Base-by-base conservation (phyloP, 2,797 vertebrate genomes). In the Hoplostethus mediterraneus region DNA sequence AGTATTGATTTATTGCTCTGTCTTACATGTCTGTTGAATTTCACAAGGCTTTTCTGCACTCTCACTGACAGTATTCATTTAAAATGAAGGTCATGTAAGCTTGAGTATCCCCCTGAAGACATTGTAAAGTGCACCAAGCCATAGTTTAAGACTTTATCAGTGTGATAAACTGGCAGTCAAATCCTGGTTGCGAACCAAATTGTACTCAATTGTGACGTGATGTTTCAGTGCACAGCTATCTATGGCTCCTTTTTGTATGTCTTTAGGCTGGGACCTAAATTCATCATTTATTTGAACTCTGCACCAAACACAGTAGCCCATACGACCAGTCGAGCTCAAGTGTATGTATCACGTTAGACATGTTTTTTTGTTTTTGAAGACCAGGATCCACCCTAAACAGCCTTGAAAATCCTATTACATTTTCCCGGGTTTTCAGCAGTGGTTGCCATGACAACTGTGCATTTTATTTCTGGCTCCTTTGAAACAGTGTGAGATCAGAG, bases 381-480 rank as follows among this genome's bases (percentile, higher is more conserved):
- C 55, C 6, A 52, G 88, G 84, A 89, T 88, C 78, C 82, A 84
- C 84, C 84, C 82, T 75, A 85, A 85, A 86, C 87, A 93, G 87
- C 89, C 91, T 92, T 88, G 81, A 91, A 92, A 93, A 21, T 89
- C 85, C 89, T 70, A 86, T 90, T 89, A 91, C 78, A 84, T 67
- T 89, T 59, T 87, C 85, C 83, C 81, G 59, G 89, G 77, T 87
- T 92, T 92, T 91, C 83, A 82, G 89, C 84, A 84, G 85, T 71
- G 82, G 94, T 94, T 94, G 74, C 91, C 92, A 93, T 94, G 93
- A 93, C 94, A 94, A 95, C 94, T 74, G 86, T 82, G 88, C 82
- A 89, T 90, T 93, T 94, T 93, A 92, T 93, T 94, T 92, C 87
- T 85, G 91, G 87, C 87, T 93, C 86, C 76, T 92, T 93, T 94